Evolutionary conservation across 2,113 vertebrate genomes (phyloP).

Genomic region (Lagenorhynchus albirostris): DNA sequence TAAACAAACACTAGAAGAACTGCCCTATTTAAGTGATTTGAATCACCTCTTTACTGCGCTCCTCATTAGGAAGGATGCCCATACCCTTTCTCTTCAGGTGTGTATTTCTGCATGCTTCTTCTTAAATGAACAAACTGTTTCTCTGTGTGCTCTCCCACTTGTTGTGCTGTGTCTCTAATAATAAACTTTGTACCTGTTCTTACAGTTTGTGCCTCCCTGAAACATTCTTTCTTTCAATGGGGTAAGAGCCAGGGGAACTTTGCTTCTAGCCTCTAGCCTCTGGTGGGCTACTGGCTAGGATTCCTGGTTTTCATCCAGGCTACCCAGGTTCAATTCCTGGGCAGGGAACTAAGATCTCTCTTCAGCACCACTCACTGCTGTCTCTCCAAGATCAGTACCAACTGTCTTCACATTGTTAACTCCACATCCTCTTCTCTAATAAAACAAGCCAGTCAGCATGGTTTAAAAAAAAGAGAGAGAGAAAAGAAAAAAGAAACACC

Average conservation of each 20-base stretch:
- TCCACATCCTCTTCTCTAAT: conserved; percentile 56
- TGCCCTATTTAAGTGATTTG: neutral
- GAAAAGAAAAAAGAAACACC: neutral
- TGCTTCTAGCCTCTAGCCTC: neutral
- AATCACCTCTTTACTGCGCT: neutral
- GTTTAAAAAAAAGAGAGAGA: neutral
- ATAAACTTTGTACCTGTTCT: neutral
- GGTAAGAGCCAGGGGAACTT: neutral
- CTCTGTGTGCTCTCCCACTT: neutral
- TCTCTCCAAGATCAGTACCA: neutral
- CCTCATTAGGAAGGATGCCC: neutral
- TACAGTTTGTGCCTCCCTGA: neutral
- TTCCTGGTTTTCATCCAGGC: neutral
- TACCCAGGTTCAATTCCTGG: neutral
- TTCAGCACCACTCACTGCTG: neutral
- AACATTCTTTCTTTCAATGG: neutral
- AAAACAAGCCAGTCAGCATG: conserved; percentile 66
- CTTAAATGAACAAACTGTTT: neutral
- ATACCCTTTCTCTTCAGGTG: neutral
- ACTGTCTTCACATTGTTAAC: conserved; percentile 54
- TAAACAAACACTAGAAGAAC: neutral
- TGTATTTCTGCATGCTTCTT: neutral
- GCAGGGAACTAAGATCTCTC: neutral
- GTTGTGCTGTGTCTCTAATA: neutral
- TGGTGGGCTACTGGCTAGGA: neutral